phyloP scores from a whole-genome alignment of 53 echinoderm and acorn worm genomes.

The Echinarachnius parma region DNA sequence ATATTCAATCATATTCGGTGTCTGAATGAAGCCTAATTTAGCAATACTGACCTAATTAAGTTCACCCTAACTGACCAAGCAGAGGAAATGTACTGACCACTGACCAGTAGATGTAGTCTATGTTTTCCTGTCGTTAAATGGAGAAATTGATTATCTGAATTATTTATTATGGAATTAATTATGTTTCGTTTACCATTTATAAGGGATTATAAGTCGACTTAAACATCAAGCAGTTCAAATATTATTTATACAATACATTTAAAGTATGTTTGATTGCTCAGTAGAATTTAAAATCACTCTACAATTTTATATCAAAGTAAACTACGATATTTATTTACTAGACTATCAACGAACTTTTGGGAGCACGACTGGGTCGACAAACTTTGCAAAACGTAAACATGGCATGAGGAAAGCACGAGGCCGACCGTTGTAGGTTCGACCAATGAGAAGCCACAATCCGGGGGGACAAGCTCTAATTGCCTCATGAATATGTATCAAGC shows the following conservation, averaged over 20 bases:
- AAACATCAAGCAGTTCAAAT: too few species aligned
- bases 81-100: too few species aligned
- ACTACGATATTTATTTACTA: background rate
- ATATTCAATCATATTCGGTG: too few species aligned
- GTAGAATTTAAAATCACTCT: background rate
- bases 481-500: slow-evolving; percentile 5
- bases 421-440: background rate
- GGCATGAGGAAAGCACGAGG: slow-evolving; percentile 34
- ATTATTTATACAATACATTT: background rate
- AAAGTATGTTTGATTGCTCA: background rate
- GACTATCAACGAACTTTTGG: background rate
- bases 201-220: too few species aligned
- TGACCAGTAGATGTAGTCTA: too few species aligned
- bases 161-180: too few species aligned
- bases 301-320: background rate
- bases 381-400: slow-evolving; percentile 37
- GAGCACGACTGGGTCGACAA: slow-evolving; percentile 24
- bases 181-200: too few species aligned
- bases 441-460: slow-evolving; percentile 2
- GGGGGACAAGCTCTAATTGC: background rate
- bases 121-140: too few species aligned
- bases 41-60: too few species aligned
- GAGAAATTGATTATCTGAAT: too few species aligned
- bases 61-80: too few species aligned
- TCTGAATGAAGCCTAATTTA: too few species aligned